A percentile compares a stretch with the other conserved stretches of the same genome.
These are phyloP conservation scores for Drosophila anceps DNA, from an alignment of 2,888 invertebrate genomes.

Conservation along the genomic window DNA sequence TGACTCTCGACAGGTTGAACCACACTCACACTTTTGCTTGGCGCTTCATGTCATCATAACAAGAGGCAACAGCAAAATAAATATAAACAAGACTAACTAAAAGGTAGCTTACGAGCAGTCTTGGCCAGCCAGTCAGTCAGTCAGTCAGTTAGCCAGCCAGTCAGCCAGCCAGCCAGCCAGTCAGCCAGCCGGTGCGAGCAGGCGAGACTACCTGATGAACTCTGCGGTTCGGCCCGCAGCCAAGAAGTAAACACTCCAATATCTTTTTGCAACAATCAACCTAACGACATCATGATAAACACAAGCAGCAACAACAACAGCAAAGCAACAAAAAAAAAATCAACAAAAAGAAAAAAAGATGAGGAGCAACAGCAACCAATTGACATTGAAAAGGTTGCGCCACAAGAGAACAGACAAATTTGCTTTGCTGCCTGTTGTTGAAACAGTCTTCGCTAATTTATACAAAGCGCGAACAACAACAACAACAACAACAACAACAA, in stretches of 20 bases:
- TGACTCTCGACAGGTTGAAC: slow-evolving; percentile 39
- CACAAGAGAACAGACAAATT: slow-evolving; percentile 39
- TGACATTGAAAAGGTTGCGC: slow-evolving; percentile 69
- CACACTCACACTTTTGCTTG: slow-evolving; percentile 17
- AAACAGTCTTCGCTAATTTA: slow-evolving; percentile 57
- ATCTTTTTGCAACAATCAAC: slow-evolving; percentile 55
- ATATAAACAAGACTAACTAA: slow-evolving; percentile 67
- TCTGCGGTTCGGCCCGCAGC: slow-evolving; percentile 24
- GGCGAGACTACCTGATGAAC: slow-evolving; percentile 32
- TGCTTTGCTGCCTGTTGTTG: slow-evolving; percentile 45
- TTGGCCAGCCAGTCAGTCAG: not conserved
- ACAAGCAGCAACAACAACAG: slow-evolving; percentile 24
- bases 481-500: slow-evolving; percentile 21
- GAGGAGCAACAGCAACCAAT: slow-evolving; percentile 45
- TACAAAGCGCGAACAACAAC: slow-evolving; percentile 28
- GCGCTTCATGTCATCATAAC: slow-evolving; percentile 64
- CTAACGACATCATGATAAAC: slow-evolving; percentile 72
- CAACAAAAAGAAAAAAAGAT: not conserved
- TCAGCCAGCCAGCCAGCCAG: not conserved
- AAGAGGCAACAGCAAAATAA: slow-evolving; percentile 58
- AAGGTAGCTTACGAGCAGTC: slow-evolving; percentile 30
- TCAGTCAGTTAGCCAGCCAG: not conserved
- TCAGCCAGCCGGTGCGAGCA: not conserved
- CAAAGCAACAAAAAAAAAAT: not conserved
- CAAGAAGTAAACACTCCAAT: slow-evolving; percentile 33